phyloP scores from a whole-genome alignment of 2,797 vertebrate species.

The Syngnathus acus region DNA sequence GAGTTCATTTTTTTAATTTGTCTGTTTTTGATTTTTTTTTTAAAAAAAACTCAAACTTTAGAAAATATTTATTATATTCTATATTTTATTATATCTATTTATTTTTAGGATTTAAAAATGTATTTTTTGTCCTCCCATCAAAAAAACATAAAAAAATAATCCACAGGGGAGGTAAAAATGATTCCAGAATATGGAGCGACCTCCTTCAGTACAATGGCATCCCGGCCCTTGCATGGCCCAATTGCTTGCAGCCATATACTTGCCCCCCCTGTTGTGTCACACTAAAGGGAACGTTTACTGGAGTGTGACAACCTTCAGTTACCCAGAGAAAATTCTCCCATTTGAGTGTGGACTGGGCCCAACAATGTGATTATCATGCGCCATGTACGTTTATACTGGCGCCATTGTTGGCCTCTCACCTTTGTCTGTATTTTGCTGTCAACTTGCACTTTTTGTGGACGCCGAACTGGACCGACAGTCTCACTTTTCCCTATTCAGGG shows the following conservation, averaged over 20 bases:
- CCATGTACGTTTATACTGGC: slow-evolving; percentile 44
- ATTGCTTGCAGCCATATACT: slow-evolving; percentile 37
- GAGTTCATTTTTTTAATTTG: background rate
- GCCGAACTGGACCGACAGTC: slow-evolving; percentile 26
- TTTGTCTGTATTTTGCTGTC: slow-evolving; percentile 55
- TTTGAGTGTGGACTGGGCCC: slow-evolving; percentile 27
- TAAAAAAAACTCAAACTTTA: background rate
- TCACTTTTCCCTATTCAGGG: slow-evolving; percentile 19
- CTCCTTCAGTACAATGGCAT: slow-evolving; percentile 1
- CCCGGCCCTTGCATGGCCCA: slow-evolving; percentile 11
- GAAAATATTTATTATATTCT: no score
- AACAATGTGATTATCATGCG: slow-evolving; percentile 56
- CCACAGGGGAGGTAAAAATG: slow-evolving; percentile 1
- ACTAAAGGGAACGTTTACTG: slow-evolving; percentile 38
- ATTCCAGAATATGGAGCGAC: slow-evolving; percentile 9
- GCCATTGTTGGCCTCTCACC: slow-evolving; percentile 50
- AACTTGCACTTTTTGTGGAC: slow-evolving; percentile 28
- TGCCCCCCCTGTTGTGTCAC: slow-evolving; percentile 31
- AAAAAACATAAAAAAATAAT: background rate
- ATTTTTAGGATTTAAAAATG: background rate
- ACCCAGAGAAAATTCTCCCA: slow-evolving; percentile 38
- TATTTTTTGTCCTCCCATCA: background rate
- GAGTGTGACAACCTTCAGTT: slow-evolving; percentile 50
- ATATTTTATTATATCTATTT: no score
- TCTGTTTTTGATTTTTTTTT: background rate